phyloP scores from a whole-genome alignment of 1,140 invertebrate species.

The Drosophila triauraria region DNA sequence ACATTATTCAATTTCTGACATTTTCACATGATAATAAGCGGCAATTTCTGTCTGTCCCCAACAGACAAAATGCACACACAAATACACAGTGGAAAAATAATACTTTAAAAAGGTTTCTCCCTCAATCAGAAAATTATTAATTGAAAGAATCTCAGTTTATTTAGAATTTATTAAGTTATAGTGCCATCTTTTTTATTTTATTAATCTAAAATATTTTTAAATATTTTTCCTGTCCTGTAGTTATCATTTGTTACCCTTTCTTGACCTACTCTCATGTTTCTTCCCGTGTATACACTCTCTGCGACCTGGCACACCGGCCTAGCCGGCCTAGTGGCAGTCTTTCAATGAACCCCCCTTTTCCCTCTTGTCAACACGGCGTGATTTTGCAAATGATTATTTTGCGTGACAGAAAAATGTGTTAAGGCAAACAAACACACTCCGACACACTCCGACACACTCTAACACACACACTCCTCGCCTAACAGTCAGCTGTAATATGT shows the following conservation, averaged over 20 bases:
- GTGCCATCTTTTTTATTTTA: neutral
- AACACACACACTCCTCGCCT: neutral
- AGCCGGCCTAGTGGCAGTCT: conserved; percentile 26
- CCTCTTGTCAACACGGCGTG: conserved; percentile 67
- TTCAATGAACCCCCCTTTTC: conserved; percentile 4
- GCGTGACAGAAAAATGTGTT: conserved; percentile 82
- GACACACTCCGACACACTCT: too few species aligned
- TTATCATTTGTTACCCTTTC: neutral
- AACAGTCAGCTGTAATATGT: conserved; percentile 58
- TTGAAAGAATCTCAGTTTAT: neutral
- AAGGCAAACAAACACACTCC: conserved; percentile 29
- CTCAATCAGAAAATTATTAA: too few species aligned
- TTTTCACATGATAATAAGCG: conserved; percentile 57
- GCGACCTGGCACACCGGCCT: conserved; percentile 11
- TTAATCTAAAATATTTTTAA: neutral
- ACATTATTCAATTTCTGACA: conserved; percentile 56
- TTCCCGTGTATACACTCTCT: neutral
- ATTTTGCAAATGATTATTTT: conserved; percentile 83
- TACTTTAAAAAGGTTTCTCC: neutral
- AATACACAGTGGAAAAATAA: conserved; percentile 3
- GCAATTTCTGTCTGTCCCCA: conserved; percentile 39
- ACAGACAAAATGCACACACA: conserved; percentile 16
- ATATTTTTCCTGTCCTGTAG: too few species aligned
- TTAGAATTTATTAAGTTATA: neutral
- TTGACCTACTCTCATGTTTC: neutral